Conservation (phyloP, 2,113 vertebrate species). For the Puffinus mauretanicus region DNA sequence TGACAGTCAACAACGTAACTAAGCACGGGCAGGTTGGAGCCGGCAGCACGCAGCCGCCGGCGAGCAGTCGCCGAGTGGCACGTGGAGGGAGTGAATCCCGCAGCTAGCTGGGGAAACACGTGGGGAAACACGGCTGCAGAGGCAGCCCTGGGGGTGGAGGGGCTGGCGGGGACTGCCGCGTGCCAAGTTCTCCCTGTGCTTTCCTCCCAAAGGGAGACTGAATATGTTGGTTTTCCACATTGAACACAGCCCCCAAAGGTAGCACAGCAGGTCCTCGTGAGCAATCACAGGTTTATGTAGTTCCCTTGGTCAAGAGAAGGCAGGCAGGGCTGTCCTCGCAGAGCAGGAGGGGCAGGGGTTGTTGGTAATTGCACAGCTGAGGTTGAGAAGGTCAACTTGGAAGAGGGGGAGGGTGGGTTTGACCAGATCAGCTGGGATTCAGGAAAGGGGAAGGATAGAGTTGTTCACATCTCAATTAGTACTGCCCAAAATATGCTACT, state of each 20-base stretch:
- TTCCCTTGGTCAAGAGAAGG: too few relatives aligned
- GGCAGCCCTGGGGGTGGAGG: too few relatives aligned
- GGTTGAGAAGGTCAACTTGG: not conserved
- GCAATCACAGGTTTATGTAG: not conserved
- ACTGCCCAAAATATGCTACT: not conserved
- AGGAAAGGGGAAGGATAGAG: not conserved
- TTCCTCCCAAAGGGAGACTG: too few relatives aligned
- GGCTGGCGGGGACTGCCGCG: too few relatives aligned
- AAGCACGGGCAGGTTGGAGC: not conserved
- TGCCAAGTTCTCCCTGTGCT: fast-evolving
- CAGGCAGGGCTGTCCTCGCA: fast-evolving
- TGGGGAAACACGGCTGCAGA: not conserved
- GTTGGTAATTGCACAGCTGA: not conserved
- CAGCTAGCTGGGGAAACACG: not conserved
- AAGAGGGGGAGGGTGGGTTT: not conserved
- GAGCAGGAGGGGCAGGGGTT: not conserved
- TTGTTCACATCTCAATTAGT: not conserved
- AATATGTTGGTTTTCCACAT: fast-evolving
- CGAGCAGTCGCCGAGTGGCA: not conserved
- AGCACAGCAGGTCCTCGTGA: not conserved
- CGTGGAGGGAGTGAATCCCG: not conserved
- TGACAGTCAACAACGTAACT: not conserved
- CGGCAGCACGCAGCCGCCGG: not conserved
- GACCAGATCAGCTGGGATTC: not conserved
- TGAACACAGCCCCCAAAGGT: fast-evolving